Evolutionary conservation across 2,797 vertebrate genomes (phyloP), one percentile per base, ranked within the genome.

Genomic region (Sebastes trivittatus): DNA sequence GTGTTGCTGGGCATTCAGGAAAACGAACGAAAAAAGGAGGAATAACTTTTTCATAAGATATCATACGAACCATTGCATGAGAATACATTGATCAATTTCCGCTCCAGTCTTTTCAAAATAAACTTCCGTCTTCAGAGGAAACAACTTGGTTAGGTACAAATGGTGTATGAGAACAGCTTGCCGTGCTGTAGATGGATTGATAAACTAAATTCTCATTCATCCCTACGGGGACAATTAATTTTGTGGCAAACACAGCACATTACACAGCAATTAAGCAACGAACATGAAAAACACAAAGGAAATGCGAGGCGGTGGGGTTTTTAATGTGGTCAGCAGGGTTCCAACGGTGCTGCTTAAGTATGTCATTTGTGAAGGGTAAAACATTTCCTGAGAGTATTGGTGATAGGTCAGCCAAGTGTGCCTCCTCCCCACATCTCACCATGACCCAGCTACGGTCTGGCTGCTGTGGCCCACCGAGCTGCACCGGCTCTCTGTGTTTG

Each of bases 331-430:
- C 87, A 87, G 75, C 69, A 62, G 80, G 80, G 78, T 23, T 91
- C 68, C 76, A 72, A 7, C 60, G 16, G 70, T 29, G 49, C 67
- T 83, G 64, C 32, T 79, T 72, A 75, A 84, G 69, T 78, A 32
- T 86, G 81, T 87, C 83, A 86, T 80, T 86, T 80, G 54, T 72
- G 67, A 85, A 70, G 79, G 84, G 81, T 74, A 66, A 78, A 86
- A 77, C 75, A 66, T 75, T 82, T 85, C 87, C 80, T 77, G 75
- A 46, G 88, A 70, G 84, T 59, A 59, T 78, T 59, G 62, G 55
- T 81, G 89, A 83, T 75, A 69, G 85, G 80, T 87, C 86, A 72
- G 77, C 83, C 78, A 85, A 90, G 83, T 86, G 64, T 71, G 76
- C 80, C 78, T 87, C 78, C 59, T 80, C 42, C 56, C 67, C 36